Evolutionary conservation across 2,888 invertebrate genomes (phyloP), one percentile per base, ranked within the genome.

Genomic region (Campoplex capitator): DNA sequence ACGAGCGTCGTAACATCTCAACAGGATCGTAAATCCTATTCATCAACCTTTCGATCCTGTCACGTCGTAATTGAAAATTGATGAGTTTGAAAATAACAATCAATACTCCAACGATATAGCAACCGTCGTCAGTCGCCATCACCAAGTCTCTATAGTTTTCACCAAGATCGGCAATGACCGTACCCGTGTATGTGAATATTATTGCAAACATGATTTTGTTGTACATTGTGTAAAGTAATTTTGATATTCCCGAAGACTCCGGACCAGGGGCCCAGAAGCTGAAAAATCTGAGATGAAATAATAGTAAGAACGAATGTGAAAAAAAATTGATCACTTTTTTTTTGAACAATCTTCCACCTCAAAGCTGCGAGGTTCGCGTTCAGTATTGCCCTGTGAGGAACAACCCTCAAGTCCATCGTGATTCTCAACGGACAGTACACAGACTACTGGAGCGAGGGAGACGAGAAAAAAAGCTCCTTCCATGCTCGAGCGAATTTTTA

Each of bases 91-190:
- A 91, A 28, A 90, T 54, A 11, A 92, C 90, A 6, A 92, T 90
- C 6, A 85, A 45, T 48, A 91, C 90, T 4, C 92, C 92, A 13
- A 90, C 91, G 45, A 91, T 88, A 32, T 91, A 89, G 77, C 92
- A 92, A 9, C 92, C 92, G 68, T 91, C 90, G 82, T 92, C 92
- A 7, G 92, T 92, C 16, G 89, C 86, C 28, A 90, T 87, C 28
- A 89, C 84, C 18, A 92, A 68, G 38, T 92, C 88, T 23, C 89
- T 56, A 0, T 88, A 83, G 54, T 86, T 90, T 42, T 28, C 11
- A 35, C 90, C 90, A 9, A 92, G 84, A 77, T 92, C 92, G 9
- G 89, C 88, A 18, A 90, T 62, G 1, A 92, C 3, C 3, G 91
- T 90, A 11, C 84, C 79, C 18, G 88, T 83, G 38, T 92, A 92